phyloP scores from a whole-genome alignment of 2,888 invertebrate genomes.

The Pammene aurita region DNA sequence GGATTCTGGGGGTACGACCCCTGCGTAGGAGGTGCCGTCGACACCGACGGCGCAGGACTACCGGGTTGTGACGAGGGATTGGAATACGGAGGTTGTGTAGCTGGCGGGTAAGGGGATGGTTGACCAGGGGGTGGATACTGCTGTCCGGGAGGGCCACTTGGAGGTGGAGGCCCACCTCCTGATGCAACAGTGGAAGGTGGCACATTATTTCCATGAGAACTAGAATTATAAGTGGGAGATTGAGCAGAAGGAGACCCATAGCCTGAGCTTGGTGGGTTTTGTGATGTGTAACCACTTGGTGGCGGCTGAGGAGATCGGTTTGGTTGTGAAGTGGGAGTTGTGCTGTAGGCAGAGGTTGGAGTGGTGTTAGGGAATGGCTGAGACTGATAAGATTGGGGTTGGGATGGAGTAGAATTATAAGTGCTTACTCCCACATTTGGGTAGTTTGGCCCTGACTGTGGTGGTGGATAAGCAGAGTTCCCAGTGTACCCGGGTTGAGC shows the following conservation, averaged over 20 bases:
- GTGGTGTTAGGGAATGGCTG: slow-evolving; percentile 79
- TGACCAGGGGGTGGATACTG: slow-evolving; percentile 84
- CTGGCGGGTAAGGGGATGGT: slow-evolving; percentile 85
- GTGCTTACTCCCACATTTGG: slow-evolving; percentile 78
- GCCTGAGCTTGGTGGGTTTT: slow-evolving; percentile 82
- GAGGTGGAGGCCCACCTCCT: slow-evolving; percentile 76
- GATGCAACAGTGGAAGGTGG: slow-evolving; percentile 78
- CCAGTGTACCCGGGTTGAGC: slow-evolving; percentile 75
- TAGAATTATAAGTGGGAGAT: slow-evolving; percentile 85
- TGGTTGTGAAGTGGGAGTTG: slow-evolving; percentile 78
- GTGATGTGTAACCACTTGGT: slow-evolving; percentile 81
- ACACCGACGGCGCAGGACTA: slow-evolving; percentile 77
- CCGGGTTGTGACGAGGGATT: slow-evolving; percentile 82
- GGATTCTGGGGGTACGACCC: slow-evolving; percentile 82
- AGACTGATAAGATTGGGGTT: slow-evolving; percentile 78
- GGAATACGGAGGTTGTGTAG: slow-evolving; percentile 83
- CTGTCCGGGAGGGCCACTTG: slow-evolving; percentile 83
- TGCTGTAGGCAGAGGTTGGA: slow-evolving; percentile 80
- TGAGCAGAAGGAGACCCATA: slow-evolving; percentile 86
- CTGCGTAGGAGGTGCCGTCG: slow-evolving; percentile 83
- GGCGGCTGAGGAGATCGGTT: slow-evolving; percentile 84
- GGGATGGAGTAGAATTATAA: slow-evolving; percentile 76
- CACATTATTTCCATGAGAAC: slow-evolving; percentile 80
- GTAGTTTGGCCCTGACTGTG: slow-evolving; percentile 73
- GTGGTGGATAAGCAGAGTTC: slow-evolving; percentile 76